A percentile compares a stretch with the other conserved stretches of the same genome.
These are phyloP conservation scores for Hydrophis major DNA, from an alignment of 2,797 vertebrate genomes.

Conservation along the genomic window DNA sequence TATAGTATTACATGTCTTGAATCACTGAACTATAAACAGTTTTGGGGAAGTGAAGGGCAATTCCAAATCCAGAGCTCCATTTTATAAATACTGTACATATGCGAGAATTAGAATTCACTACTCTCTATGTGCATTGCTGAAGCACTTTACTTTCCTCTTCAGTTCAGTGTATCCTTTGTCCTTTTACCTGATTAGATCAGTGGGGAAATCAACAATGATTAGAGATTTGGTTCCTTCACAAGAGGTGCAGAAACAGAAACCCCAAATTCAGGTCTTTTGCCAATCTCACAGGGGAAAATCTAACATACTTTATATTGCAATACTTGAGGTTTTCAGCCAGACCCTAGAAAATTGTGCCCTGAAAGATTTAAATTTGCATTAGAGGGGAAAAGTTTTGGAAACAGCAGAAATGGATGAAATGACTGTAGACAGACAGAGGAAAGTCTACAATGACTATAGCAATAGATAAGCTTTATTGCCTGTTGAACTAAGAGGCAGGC, in stretches of 20 bases:
- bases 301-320: not conserved
- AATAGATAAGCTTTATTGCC: not conserved
- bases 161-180: not conserved
- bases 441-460: not conserved
- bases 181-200: not conserved
- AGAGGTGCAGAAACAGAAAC: not conserved
- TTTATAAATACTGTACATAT: too few species aligned
- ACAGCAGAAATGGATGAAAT: too few species aligned
- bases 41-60: too few species aligned
- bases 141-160: not conserved
- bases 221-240: not conserved
- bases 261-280: not conserved
- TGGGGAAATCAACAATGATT: not conserved
- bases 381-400: not conserved
- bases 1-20: not conserved
- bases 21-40: not conserved
- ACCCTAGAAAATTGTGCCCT: not conserved
- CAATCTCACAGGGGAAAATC: not conserved
- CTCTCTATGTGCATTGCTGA: not conserved
- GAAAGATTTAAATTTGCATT: not conserved
- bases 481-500: not conserved
- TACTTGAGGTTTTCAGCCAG: not conserved
- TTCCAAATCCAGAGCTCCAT: not conserved
- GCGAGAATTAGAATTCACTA: too few species aligned
- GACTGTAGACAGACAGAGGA: not conserved